phyloP scores from a whole-genome alignment of 1,140 invertebrate genomes.

The Palaemon carinicauda region DNA sequence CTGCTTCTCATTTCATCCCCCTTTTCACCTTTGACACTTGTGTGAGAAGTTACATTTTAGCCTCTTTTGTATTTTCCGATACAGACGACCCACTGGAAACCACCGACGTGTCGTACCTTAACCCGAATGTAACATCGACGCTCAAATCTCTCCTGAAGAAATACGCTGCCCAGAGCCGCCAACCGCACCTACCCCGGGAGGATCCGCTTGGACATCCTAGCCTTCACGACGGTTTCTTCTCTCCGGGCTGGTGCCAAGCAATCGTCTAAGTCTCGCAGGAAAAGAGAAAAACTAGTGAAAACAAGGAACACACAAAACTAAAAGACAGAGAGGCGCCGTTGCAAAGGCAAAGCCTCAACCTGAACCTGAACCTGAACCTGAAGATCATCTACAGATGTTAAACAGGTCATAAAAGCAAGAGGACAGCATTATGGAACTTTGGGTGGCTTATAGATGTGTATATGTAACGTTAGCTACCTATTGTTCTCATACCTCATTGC shows the following conservation, averaged over 20 bases:
- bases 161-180: not conserved
- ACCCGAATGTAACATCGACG: constrained; percentile 2
- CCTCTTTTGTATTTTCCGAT: no score
- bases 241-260: constrained; percentile 40
- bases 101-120: not conserved
- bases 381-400: no score
- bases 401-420: no score
- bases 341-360: no score
- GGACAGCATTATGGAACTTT: no score
- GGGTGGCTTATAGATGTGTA: not conserved
- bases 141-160: not conserved
- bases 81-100: constrained; percentile 47
- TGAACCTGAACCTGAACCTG: no score
- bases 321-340: no score
- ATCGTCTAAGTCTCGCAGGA: not conserved
- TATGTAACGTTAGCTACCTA: not conserved
- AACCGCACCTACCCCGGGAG: constrained; percentile 2
- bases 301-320: no score
- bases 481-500: not conserved
- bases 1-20: no score
- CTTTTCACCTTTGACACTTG: no score
- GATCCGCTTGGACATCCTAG: constrained; percentile 39
- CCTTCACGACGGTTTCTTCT: constrained; percentile 31
- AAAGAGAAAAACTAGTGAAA: no score
- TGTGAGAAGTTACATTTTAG: no score